Evolutionary conservation across 2,888 invertebrate genomes (phyloP).

Genomic region (Lamproptera curius): DNA sequence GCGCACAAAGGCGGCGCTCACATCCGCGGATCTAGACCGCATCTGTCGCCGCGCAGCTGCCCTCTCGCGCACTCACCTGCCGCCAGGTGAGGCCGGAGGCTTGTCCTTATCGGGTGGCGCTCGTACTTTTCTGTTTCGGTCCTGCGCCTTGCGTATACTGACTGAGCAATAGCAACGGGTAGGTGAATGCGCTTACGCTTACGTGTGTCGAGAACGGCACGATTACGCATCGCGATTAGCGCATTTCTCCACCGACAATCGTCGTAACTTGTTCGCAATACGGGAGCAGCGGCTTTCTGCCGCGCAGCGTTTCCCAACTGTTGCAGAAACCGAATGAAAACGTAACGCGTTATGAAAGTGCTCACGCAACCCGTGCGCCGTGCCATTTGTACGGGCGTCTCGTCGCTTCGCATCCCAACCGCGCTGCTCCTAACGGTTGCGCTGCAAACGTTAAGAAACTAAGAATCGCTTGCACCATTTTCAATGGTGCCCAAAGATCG

Average conservation of each 20-base stretch:
- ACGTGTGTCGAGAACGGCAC: no score
- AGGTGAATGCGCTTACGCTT: no score
- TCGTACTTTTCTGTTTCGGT: neutral
- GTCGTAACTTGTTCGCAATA: conserved; percentile 62
- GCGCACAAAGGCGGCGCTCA: neutral
- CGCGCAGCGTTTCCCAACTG: conserved; percentile 57
- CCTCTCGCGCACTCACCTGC: conserved; percentile 65
- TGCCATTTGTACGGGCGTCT: conserved; percentile 48
- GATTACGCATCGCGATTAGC: no score
- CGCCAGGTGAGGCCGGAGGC: conserved; percentile 56
- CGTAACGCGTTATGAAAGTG: conserved; percentile 73
- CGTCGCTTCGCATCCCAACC: conserved; percentile 57
- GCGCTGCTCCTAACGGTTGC: conserved; percentile 41
- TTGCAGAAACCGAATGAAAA: conserved; percentile 64
- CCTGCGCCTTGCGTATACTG: no score
- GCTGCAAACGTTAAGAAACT: neutral
- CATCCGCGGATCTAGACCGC: conserved; percentile 69
- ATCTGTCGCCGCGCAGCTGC: conserved; percentile 73
- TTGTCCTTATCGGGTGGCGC: conserved; percentile 25
- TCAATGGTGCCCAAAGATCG: conserved; percentile 53
- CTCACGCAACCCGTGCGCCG: conserved; percentile 47
- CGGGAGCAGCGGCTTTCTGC: conserved; percentile 70
- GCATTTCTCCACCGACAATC: conserved; percentile 35
- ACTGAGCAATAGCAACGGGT: no score
- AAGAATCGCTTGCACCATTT: neutral